Evolutionary conservation across 2,113 vertebrate species (phyloP).

Genomic region (Leucoraja erinaceus): DNA sequence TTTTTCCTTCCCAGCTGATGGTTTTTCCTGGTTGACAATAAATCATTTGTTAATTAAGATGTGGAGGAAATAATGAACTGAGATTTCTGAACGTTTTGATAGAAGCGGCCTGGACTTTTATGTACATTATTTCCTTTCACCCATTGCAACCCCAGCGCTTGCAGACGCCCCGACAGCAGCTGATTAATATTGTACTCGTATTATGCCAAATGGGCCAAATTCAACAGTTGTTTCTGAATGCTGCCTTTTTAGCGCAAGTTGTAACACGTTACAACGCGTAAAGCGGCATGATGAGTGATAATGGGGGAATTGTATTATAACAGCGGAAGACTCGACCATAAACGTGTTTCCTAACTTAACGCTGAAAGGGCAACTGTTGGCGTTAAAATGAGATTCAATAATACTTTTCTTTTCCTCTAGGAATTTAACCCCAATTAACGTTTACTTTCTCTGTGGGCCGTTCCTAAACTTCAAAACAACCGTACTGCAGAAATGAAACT

Average conservation of each 20-base stretch:
- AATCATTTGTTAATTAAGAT: not conserved
- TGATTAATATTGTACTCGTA: not conserved
- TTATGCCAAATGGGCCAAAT: not conserved
- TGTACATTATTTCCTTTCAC: not conserved
- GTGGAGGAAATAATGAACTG: no score
- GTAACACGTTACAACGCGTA: not conserved
- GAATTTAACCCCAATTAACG: not conserved
- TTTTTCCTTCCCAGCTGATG: not conserved
- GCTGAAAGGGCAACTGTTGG: not conserved
- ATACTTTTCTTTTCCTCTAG: not conserved
- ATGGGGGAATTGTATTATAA: not conserved
- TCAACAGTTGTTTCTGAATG: slow-evolving; percentile 2
- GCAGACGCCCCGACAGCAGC: not conserved
- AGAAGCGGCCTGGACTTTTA: not conserved
- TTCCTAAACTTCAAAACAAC: not conserved
- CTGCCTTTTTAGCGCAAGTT: not conserved
- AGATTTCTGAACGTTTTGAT: not conserved
- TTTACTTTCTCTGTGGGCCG: not conserved
- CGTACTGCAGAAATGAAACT: not conserved
- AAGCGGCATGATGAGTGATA: not conserved
- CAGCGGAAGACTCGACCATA: not conserved
- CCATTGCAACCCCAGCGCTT: not conserved
- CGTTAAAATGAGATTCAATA: not conserved
- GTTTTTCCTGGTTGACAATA: not conserved
- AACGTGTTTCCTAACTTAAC: not conserved